Conservation (phyloP, 2,113 vertebrate genomes). For the Euleptes europaea region DNA sequence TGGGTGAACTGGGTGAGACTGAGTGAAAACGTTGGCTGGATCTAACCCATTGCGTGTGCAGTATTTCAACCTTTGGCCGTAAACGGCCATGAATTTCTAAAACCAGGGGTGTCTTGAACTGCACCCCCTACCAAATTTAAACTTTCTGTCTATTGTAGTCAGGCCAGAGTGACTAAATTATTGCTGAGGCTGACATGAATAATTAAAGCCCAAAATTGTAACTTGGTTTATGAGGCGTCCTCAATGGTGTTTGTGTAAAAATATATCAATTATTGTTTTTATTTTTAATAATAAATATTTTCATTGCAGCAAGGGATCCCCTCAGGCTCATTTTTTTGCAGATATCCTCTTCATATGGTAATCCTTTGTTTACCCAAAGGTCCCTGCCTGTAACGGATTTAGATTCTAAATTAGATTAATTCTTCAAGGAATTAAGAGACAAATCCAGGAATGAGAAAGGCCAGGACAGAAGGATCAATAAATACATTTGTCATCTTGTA, state of each 20-base stretch:
- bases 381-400: neutral
- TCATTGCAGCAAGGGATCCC: neutral
- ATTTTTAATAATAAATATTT: neutral
- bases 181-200: neutral
- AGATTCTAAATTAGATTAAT: neutral
- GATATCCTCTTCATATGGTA: neutral
- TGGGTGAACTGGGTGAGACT: too few species aligned
- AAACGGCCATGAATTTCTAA: neutral
- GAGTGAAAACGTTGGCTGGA: too few species aligned
- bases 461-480: neutral
- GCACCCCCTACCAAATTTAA: neutral
- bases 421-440: neutral
- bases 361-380: neutral
- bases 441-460: neutral
- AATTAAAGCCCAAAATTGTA: neutral
- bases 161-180: neutral
- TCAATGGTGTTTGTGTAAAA: neutral
- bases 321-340: too few species aligned
- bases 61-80: neutral
- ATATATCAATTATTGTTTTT: neutral
- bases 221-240: neutral
- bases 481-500: constrained; percentile 4
- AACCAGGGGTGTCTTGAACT: neutral
- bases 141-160: neutral
- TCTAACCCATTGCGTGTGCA: neutral